Base-by-base conservation (phyloP, 2,888 invertebrate species). In the Papilio demoleus region DNA sequence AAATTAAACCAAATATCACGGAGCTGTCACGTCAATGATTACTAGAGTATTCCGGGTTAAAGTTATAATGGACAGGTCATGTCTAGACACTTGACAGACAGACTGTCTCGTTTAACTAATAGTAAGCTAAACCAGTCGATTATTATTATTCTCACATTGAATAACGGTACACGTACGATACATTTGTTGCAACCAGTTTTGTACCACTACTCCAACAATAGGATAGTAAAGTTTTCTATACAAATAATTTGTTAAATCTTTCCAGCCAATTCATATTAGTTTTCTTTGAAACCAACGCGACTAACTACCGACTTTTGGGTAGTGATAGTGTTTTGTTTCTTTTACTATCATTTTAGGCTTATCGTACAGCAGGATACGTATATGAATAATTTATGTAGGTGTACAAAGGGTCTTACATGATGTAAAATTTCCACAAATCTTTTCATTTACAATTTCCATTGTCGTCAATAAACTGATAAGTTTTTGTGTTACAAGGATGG, bases 21-120 rank as follows among this genome's bases (percentile, higher is more conserved):
- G 53, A 27, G 14, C 53, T 24, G 8, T n/a, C 9, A 8, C 27
- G 12, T 27, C 2, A 27, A 27, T 3, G 27, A 53, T 53, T 27
- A 53, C 27, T n/a, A 27, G 6, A 8, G 27, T 53, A 53, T 27
- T 27, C 27, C 9, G n/a, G 3, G 53, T 53, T 53, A 24, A 53
- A 27, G 45, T 45, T 19, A 22, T 58, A 65, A 45, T 45, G 56
- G 14, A 27, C 22, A 58, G 34, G 3, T 42, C n/a, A 1, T 31
- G 58, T 58, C 65, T 65, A 65, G 65, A 65, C 65, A 40, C 19
- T 58, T 65, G 45, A 58, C 34, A 65, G 65, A 65, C 65, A 27
- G 53, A n/a, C 19, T 31, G 58, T 58, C 45, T 58, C 50, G 58
- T 45, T 58, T 53, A 64, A 24, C 17, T 31, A 65, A 65, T 24